phyloP scores from a whole-genome alignment of 1,140 invertebrate genomes.

The Eueides isabella region DNA sequence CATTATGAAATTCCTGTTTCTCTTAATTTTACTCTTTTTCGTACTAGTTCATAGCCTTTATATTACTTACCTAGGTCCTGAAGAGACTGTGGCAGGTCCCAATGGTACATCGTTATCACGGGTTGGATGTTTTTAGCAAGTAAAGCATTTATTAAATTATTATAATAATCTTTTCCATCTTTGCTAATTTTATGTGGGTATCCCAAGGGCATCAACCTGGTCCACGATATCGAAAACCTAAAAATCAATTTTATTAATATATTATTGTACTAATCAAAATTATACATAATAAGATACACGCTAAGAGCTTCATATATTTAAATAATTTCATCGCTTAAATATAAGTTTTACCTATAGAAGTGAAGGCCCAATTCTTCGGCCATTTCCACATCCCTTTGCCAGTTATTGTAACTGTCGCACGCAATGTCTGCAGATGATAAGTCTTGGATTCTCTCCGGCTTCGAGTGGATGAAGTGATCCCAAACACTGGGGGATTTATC shows the following conservation, averaged over 20 bases:
- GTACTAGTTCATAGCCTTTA: background rate
- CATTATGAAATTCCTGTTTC: too few species aligned
- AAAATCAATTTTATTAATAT: background rate
- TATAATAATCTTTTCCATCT: constrained; percentile 59
- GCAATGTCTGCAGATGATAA: background rate
- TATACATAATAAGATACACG: background rate
- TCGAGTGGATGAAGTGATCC: too few species aligned
- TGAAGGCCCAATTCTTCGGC: background rate
- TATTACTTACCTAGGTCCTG: constrained; percentile 16
- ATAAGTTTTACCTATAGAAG: constrained; percentile 1
- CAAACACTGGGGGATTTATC: too few species aligned
- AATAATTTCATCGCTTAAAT: too few species aligned
- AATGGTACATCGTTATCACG: constrained; percentile 64
- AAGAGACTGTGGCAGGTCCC: constrained; percentile 14
- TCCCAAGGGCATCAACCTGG: constrained; percentile 49
- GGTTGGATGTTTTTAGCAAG: constrained; percentile 81
- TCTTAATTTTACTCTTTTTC: too few species aligned
- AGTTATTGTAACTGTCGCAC: constrained; percentile 1
- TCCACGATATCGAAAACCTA: constrained; percentile 60
- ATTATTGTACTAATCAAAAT: background rate
- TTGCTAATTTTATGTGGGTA: constrained; percentile 46
- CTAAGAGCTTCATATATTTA: too few species aligned
- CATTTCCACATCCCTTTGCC: background rate
- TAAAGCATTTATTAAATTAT: constrained; percentile 82
- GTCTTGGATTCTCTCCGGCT: background rate